Percentiles rank a stretch among this genome's conserved stretches.
Evolutionary conservation across 2,113 vertebrate species (phyloP).

Genomic region (Saccopteryx bilineata): DNA sequence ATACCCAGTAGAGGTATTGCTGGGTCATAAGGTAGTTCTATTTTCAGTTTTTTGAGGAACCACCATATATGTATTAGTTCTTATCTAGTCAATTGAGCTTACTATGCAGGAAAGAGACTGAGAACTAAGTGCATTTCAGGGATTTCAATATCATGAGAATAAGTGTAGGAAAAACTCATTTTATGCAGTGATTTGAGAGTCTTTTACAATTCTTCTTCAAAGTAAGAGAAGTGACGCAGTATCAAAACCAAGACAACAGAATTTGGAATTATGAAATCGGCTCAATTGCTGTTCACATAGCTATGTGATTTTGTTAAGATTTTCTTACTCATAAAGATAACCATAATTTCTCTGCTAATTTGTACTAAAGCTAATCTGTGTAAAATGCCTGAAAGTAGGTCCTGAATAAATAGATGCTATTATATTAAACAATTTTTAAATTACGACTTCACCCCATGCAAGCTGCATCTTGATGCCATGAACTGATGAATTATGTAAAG

Average conservation of each 20-base stretch:
- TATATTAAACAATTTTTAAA: constrained; percentile 40
- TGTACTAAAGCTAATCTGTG: background rate
- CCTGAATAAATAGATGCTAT: background rate
- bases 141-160: background rate
- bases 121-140: background rate
- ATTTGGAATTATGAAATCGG: background rate
- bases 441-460: background rate
- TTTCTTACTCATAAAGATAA: background rate
- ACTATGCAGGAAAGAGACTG: background rate
- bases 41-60: too few species aligned
- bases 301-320: background rate
- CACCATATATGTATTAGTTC: background rate
- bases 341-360: background rate
- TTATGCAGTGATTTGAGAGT: background rate
- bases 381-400: background rate
- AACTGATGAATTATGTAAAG: constrained; percentile 26
- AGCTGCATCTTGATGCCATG: background rate
- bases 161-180: background rate
- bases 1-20: too few species aligned
- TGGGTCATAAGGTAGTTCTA: too few species aligned
- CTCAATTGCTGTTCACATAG: background rate
- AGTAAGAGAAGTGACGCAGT: background rate
- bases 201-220: background rate
- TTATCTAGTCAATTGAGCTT: background rate
- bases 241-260: background rate